Percentiles rank a stretch among this genome's conserved stretches.
phyloP scores from a whole-genome alignment of 2,888 invertebrate species.

The Pemphredon lugubris region DNA sequence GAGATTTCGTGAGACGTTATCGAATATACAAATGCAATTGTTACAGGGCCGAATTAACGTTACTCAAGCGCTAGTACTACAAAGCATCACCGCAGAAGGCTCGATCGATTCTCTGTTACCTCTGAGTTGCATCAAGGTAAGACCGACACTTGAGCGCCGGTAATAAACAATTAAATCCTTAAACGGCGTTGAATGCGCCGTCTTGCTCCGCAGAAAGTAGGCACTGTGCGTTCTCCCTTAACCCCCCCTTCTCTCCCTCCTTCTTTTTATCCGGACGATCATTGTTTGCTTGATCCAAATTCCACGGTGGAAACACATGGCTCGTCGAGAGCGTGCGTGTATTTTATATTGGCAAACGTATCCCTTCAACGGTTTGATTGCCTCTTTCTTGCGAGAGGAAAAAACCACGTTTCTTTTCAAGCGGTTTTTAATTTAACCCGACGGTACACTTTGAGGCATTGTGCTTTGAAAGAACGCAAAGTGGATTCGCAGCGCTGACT shows the following conservation, averaged over 20 bases:
- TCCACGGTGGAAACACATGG: slow-evolving; percentile 32
- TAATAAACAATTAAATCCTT: slow-evolving; percentile 40
- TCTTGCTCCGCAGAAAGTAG: slow-evolving; percentile 11
- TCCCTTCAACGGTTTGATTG: slow-evolving; percentile 4
- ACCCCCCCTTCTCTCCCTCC: background rate
- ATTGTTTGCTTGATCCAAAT: slow-evolving; percentile 36
- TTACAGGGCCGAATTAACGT: slow-evolving; percentile 74
- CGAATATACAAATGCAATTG: slow-evolving; percentile 8
- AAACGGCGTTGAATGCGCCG: slow-evolving; percentile 17
- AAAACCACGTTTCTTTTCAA: slow-evolving; percentile 1
- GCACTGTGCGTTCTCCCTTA: background rate
- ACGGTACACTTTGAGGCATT: background rate
- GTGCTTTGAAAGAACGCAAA: background rate
- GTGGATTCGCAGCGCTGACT: background rate
- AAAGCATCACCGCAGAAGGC: slow-evolving; percentile 63
- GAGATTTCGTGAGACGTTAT: no score
- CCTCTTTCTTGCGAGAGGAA: background rate
- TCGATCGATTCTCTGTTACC: slow-evolving; percentile 71
- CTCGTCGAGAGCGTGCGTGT: slow-evolving; percentile 19
- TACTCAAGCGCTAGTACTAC: slow-evolving; percentile 71
- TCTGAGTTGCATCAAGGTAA: slow-evolving; percentile 76
- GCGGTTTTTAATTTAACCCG: background rate
- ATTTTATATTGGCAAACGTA: background rate
- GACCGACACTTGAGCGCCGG: slow-evolving; percentile 25
- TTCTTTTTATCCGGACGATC: slow-evolving; percentile 3